phyloP scores from a whole-genome alignment of 2,113 vertebrate genomes.

The Rhinolophus ferrumequinum region DNA sequence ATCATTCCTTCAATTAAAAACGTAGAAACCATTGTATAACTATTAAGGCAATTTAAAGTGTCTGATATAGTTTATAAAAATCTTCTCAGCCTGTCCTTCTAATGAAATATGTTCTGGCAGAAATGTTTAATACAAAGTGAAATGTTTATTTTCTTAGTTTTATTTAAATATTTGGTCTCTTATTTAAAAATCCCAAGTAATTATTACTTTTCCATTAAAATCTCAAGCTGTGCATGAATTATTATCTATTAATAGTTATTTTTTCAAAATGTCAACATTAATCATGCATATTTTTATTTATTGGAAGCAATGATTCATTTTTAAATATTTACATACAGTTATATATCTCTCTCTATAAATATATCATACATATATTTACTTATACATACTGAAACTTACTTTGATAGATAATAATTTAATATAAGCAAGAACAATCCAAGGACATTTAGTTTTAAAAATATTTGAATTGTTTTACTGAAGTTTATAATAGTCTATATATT shows the following conservation, averaged over 20 bases:
- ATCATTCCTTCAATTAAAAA: background rate
- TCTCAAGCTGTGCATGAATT: background rate
- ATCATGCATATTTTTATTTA: background rate
- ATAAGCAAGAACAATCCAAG: background rate
- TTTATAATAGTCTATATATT: background rate
- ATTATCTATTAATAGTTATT: background rate
- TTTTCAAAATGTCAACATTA: conserved; percentile 15
- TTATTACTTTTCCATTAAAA: background rate
- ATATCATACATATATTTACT: background rate
- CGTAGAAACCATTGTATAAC: background rate
- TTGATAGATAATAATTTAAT: background rate
- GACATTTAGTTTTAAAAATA: background rate
- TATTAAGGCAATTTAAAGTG: background rate
- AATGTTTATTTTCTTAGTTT: background rate
- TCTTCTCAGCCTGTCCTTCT: background rate
- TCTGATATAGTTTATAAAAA: background rate
- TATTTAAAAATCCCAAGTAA: background rate
- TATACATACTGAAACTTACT: background rate
- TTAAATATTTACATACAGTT: background rate
- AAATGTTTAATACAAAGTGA: background rate
- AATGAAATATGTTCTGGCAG: background rate
- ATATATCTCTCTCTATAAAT: background rate
- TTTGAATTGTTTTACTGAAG: background rate
- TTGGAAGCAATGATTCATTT: background rate
- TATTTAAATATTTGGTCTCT: background rate